Evolutionary conservation across 2,113 vertebrate genomes (phyloP).

Genomic region (Osmerus eperlanus): DNA sequence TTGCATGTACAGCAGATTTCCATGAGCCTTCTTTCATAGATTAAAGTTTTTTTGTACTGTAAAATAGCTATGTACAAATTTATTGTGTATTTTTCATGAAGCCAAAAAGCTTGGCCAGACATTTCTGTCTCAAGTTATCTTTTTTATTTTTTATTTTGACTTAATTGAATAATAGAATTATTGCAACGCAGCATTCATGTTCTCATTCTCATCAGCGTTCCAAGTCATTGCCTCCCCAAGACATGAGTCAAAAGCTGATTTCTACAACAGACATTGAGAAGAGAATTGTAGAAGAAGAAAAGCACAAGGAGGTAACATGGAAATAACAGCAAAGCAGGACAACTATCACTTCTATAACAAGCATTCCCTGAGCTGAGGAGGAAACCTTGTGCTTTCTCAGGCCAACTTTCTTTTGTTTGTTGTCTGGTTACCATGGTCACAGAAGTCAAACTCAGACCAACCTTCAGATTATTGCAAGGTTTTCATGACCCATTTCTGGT

Average conservation of each 20-base stretch:
- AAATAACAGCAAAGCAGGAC: constrained; percentile 40
- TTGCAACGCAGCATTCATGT: not conserved
- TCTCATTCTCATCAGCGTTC: not conserved
- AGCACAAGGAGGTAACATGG: constrained; percentile 53
- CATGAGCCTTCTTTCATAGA: no score
- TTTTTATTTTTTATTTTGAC: no score
- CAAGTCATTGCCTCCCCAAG: constrained; percentile 16
- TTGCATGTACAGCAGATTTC: no score
- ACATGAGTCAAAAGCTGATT: constrained; percentile 48
- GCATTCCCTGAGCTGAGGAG: constrained; percentile 36
- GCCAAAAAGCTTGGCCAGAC: no score
- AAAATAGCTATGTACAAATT: no score
- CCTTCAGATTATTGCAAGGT: constrained; percentile 40
- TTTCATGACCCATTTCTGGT: constrained; percentile 7
- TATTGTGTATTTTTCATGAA: no score
- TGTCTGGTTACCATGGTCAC: constrained; percentile 62
- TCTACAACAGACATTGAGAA: constrained; percentile 46
- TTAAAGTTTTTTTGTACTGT: no score
- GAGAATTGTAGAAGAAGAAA: constrained; percentile 38
- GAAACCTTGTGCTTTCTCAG: constrained; percentile 52
- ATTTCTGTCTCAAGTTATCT: no score
- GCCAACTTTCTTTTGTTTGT: constrained; percentile 63
- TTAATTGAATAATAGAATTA: constrained; percentile 2
- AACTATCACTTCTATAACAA: constrained; percentile 45
- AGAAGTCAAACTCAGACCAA: constrained; percentile 35